Base-by-base conservation (phyloP, 2,888 invertebrate genomes). In the Scaeva pyrastri region DNA sequence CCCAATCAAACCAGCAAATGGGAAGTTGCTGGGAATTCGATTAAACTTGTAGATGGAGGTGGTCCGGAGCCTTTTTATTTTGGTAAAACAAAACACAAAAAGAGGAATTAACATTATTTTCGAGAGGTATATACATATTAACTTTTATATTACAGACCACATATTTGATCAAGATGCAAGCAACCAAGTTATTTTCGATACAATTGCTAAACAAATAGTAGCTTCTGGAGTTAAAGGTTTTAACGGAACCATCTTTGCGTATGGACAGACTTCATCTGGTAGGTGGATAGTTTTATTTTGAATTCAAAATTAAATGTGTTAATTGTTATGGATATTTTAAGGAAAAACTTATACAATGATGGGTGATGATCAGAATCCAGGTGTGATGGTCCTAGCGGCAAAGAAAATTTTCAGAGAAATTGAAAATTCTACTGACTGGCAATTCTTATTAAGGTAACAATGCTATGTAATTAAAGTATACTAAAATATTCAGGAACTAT, bases 221-320 rank as follows among this genome's bases (percentile, higher is more conserved):
- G 94, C 95, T 85, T 94, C 96, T 0, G 95, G 95, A 0, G 93
- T 96, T 14, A 94, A 94, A 86, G 97, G 97, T 2, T 95, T 96
- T 89, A 97, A 97, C 91, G 97, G 97, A 1, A 98, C 98, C 0
- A 95, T 98, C 88, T 97, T 98, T 93, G 97, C 97, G 0, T 98
- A 98, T 91, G 98, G 98, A 8, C 98, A 98, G 92, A 98, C 97
- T 5, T 96, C 97, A 0, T 97, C 97, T 0, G 98, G 97, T 72
- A 88, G 50, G 79, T 79, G 26, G 1, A 0, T 11, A 7, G 16
- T 39, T 39, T 56, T 10, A 12, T 19, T 36, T 58, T 12, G 1
- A 19, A 36, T 58, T 58, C 12, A 4, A 10, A 39, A 39, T 12
- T 36, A 4, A 12, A 41, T 41, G 7, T n/a, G 11, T 5, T 19